Percentiles rank a stretch among this genome's conserved stretches.
Conservation (phyloP, 2,888 invertebrate species). For the Herminia tarsipennalis region DNA sequence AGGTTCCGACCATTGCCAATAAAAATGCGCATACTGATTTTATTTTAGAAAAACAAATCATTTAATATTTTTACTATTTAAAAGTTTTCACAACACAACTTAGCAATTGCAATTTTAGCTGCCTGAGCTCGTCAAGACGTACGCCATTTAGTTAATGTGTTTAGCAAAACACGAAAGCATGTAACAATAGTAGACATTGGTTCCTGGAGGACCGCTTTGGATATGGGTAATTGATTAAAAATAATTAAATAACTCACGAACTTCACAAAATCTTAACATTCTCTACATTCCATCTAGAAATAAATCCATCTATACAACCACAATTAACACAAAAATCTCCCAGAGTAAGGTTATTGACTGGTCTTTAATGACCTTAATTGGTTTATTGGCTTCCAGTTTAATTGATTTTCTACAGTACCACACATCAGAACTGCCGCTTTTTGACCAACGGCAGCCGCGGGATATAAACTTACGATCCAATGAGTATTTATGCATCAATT, state of each 20-base stretch:
- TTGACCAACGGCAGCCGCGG: conserved; percentile 15
- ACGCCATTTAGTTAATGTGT: too few species aligned
- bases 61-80: too few species aligned
- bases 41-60: too few species aligned
- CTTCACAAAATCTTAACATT: conserved; percentile 1
- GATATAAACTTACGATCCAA: conserved; percentile 15
- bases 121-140: too few species aligned
- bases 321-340: conserved; percentile 3
- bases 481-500: conserved; percentile 30
- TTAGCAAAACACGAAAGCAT: too few species aligned
- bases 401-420: conserved; percentile 27
- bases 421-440: conserved; percentile 10
- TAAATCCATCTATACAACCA: background rate
- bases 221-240: too few species aligned
- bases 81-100: too few species aligned
- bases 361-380: conserved; percentile 22
- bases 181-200: too few species aligned
- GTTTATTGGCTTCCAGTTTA: conserved; percentile 23
- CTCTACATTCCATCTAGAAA: conserved; percentile 1
- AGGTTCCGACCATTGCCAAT: too few species aligned
- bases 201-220: too few species aligned
- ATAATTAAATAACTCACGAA: conserved; percentile 13
- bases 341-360: conserved; percentile 8
- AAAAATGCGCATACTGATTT: too few species aligned
- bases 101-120: too few species aligned